Base-by-base conservation (phyloP, 2,888 invertebrate genomes). In the Acronicta alni region DNA sequence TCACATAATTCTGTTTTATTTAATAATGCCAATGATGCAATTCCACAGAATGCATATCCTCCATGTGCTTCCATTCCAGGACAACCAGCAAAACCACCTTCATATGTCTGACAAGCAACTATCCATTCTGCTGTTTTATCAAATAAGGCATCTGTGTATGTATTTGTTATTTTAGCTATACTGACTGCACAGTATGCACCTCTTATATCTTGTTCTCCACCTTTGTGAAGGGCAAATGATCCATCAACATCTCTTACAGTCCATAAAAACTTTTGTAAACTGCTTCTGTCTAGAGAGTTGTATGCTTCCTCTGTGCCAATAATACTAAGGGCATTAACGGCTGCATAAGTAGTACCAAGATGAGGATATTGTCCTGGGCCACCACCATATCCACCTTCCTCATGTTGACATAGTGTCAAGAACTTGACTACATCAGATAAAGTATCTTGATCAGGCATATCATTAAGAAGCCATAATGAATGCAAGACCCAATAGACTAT, bases 21-120 rank as follows among this genome's bases (percentile, higher is more conserved):
- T 15, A 99, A 94, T 61, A 99, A 92, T 3, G 97, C 96, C 43
- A 99, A 94, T 0, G 98, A 96, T 52, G 99, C 99, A 66, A 99
- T 95, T 0, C 98, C 99, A 95, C 99, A 99, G 91, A 98, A 99
- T 0, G 99, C 97, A 90, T 99, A 99, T n/a, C 99, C 99, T 2
- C 99, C 99, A 93, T 99, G 99, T 7, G 99, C 99, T 91, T 99
- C 99, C 95, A 98, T 96, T 9, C 98, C 98, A 16, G 93, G 94
- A 62, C 88, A 97, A 0, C 99, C 99, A 38, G 97, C 97, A 94
- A 99, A 99, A 0, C 99, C 99, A 42, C 99, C 99, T 92, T 99
- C 99, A 93, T 99, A 99, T 0, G 99, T 99, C 91, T 99, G 99
- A 93, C 99, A 99, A 72, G 97, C 96, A 0, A 97, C 95, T 79